A percentile compares a stretch with the other conserved stretches of the same genome.
phyloP scores from a whole-genome alignment of 2,797 vertebrate species.

The Peromyscus nudipes region DNA sequence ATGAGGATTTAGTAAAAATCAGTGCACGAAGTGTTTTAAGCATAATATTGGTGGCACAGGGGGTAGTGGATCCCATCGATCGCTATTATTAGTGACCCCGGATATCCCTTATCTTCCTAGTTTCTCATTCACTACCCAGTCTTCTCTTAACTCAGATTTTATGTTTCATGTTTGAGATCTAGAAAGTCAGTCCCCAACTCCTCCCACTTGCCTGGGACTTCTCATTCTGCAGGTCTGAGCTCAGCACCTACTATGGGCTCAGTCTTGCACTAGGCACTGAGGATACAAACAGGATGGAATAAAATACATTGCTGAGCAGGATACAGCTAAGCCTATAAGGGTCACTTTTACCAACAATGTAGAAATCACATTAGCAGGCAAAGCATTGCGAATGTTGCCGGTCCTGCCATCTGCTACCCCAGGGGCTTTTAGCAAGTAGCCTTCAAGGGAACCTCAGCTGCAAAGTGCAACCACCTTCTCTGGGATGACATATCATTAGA shows the following conservation, averaged over 20 bases:
- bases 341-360: not conserved
- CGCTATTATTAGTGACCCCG: not conserved
- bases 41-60: not conserved
- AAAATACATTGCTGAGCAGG: not conserved
- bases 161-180: not conserved
- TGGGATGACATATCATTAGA: constrained; percentile 68
- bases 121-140: not conserved
- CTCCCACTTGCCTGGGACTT: not conserved
- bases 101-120: not conserved
- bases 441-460: constrained; percentile 80
- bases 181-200: not conserved
- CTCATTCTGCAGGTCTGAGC: not conserved
- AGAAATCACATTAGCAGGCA: constrained; percentile 18
- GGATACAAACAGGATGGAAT: not conserved
- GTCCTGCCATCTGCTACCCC: constrained; percentile 11
- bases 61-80: not conserved
- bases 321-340: not conserved
- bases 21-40: not conserved
- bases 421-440: constrained; percentile 73
- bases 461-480: constrained; percentile 78
- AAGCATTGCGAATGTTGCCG: not conserved
- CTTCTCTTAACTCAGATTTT: not conserved
- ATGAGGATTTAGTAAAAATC: not conserved
- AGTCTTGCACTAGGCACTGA: not conserved
- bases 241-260: not conserved